Evolutionary conservation across 2,888 invertebrate genomes (phyloP).

Genomic region (Zygaena filipendulae): DNA sequence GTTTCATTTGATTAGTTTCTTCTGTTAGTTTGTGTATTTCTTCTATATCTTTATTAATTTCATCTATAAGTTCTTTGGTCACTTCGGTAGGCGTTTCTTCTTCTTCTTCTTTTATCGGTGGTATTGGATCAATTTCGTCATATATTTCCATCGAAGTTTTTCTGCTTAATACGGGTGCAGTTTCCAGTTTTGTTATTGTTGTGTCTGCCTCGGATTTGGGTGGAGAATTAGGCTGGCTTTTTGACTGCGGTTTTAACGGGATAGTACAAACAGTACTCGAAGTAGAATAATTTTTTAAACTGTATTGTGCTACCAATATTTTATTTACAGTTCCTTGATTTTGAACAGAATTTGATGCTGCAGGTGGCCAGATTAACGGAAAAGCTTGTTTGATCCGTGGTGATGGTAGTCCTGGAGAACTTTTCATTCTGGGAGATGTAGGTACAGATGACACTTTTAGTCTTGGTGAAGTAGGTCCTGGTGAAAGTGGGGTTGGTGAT

Average conservation of each 20-base stretch:
- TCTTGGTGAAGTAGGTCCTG: constrained; percentile 71
- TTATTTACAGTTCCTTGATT: constrained; percentile 63
- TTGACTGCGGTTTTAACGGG: constrained; percentile 48
- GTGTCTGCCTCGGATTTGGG: constrained; percentile 56
- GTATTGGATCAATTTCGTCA: constrained; percentile 49
- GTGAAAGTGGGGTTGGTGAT: constrained; percentile 71
- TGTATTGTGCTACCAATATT: constrained; percentile 69
- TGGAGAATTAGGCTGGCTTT: constrained; percentile 60
- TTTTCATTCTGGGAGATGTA: constrained; percentile 80
- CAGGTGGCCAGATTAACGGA: constrained; percentile 69
- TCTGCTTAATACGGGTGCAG: constrained; percentile 31
- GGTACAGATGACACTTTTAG: constrained; percentile 78
- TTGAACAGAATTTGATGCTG: constrained; percentile 66
- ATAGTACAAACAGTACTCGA: constrained; percentile 29
- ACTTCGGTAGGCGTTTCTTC: constrained; percentile 46
- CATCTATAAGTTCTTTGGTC: constrained; percentile 45
- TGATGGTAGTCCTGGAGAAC: constrained; percentile 74
- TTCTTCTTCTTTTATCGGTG: constrained; percentile 53
- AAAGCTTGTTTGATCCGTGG: constrained; percentile 75
- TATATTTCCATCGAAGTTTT: constrained; percentile 45
- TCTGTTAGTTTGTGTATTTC: constrained; percentile 60
- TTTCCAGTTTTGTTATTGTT: constrained; percentile 33
- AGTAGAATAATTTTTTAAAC: constrained; percentile 59
- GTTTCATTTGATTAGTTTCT: constrained; percentile 48
- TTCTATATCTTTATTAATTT: constrained; percentile 61